phyloP scores from a whole-genome alignment of 2,888 invertebrate species.

The Petrolisthes manimaculis region DNA sequence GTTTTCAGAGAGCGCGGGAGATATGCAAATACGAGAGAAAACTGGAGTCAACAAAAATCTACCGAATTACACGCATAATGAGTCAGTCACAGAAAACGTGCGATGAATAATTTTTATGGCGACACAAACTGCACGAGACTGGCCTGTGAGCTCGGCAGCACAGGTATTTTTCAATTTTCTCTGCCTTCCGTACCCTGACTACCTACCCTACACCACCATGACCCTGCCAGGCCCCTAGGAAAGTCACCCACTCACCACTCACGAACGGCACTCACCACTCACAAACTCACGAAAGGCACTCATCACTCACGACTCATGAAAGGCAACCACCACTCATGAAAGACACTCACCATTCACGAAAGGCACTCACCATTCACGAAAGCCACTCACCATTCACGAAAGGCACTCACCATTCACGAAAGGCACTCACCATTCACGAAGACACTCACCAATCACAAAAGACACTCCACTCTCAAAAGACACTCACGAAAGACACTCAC shows the following conservation, averaged over 20 bases:
- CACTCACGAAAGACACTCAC: too few species aligned
- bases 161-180: slow-evolving; percentile 2
- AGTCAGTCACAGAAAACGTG: slow-evolving; percentile 45
- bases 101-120: slow-evolving; percentile 40
- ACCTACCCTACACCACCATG: not conserved
- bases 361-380: not conserved
- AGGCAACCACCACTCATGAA: not conserved
- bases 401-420: not conserved
- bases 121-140: slow-evolving; percentile 45
- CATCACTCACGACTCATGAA: not conserved
- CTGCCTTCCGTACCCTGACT: not conserved
- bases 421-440: not conserved
- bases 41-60: slow-evolving; percentile 45
- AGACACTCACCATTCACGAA: not conserved
- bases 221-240: not conserved
- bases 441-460: not conserved
- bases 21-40: slow-evolving; percentile 43
- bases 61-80: slow-evolving; percentile 43
- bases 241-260: not conserved
- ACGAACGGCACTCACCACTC: not conserved
- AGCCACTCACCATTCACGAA: not conserved
- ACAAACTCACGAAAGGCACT: not conserved
- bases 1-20: slow-evolving; percentile 19
- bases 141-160: not conserved
- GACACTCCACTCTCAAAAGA: too few species aligned